Evolutionary conservation across 2,113 vertebrate genomes (phyloP).

Genomic region (Sylvia atricapilla): DNA sequence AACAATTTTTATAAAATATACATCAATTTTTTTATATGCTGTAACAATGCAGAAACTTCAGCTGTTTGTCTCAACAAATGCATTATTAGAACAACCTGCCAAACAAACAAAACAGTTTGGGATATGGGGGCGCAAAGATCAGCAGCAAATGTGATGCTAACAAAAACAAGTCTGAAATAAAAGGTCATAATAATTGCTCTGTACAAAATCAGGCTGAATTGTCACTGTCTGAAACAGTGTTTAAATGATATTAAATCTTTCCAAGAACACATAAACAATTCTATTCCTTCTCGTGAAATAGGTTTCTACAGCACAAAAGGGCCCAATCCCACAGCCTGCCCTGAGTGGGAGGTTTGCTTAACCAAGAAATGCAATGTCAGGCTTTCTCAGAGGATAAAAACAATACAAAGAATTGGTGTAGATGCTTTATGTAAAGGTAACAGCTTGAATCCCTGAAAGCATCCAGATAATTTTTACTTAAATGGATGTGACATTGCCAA

Average conservation of each 20-base stretch:
- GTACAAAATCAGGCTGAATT: not conserved
- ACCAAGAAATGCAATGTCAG: slow-evolving; percentile 50
- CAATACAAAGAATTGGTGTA: slow-evolving; percentile 40
- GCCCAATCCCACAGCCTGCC: slow-evolving; percentile 5
- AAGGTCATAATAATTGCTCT: not conserved
- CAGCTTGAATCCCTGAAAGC: slow-evolving; percentile 54
- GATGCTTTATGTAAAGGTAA: slow-evolving; percentile 55
- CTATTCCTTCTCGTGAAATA: not conserved
- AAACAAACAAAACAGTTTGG: not conserved
- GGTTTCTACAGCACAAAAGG: slow-evolving; percentile 17
- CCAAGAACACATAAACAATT: not conserved
- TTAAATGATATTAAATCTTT: not conserved
- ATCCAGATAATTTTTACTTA: slow-evolving; percentile 60
- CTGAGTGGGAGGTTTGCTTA: slow-evolving; percentile 44
- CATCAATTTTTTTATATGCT: not conserved
- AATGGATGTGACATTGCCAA: slow-evolving; percentile 60
- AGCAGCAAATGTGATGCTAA: not conserved
- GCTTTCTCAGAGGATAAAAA: slow-evolving; percentile 44
- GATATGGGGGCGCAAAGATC: not conserved
- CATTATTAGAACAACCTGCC: not conserved
- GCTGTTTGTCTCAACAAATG: not conserved
- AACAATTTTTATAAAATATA: not conserved
- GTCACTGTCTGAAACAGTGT: not conserved
- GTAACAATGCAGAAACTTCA: not conserved
- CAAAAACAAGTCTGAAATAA: not conserved